Evolutionary conservation across 1,140 invertebrate genomes (phyloP).

Genomic region (Hermetia illucens): DNA sequence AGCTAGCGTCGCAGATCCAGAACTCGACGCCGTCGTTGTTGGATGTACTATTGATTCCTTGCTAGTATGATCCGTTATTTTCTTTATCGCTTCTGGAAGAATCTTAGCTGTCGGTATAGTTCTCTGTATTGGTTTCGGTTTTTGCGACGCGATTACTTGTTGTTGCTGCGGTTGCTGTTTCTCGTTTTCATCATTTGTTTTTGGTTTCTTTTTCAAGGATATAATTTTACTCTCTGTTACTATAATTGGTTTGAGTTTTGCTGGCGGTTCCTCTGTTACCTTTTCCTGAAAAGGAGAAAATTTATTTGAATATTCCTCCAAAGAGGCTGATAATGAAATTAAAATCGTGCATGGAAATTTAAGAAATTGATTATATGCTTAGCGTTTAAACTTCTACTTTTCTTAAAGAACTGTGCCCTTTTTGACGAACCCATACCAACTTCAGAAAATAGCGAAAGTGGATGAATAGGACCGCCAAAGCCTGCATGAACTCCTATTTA

Average conservation of each 20-base stretch:
- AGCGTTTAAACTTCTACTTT: too few species aligned
- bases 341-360: too few species aligned
- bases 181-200: conserved; percentile 7
- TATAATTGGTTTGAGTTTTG: conserved; percentile 15
- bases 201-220: conserved; percentile 23
- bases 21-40: neutral
- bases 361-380: too few species aligned
- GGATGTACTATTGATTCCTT: conserved; percentile 5
- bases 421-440: too few species aligned
- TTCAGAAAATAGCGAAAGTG: too few species aligned
- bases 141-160: conserved; percentile 4
- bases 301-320: too few species aligned
- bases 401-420: too few species aligned
- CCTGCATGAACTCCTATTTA: too few species aligned
- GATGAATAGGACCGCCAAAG: too few species aligned
- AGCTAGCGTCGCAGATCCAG: conserved; percentile 3
- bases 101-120: conserved; percentile 25
- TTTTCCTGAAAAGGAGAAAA: conserved; percentile 22
- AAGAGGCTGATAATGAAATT: too few species aligned
- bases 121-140: conserved; percentile 10
- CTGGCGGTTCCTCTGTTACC: conserved; percentile 3
- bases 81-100: conserved; percentile 25
- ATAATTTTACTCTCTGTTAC: conserved; percentile 25
- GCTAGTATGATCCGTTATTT: conserved; percentile 19
- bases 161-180: conserved; percentile 2